Evolutionary conservation across 2,888 invertebrate genomes (phyloP).

Genomic region (Enoplolaimus lenunculus): DNA sequence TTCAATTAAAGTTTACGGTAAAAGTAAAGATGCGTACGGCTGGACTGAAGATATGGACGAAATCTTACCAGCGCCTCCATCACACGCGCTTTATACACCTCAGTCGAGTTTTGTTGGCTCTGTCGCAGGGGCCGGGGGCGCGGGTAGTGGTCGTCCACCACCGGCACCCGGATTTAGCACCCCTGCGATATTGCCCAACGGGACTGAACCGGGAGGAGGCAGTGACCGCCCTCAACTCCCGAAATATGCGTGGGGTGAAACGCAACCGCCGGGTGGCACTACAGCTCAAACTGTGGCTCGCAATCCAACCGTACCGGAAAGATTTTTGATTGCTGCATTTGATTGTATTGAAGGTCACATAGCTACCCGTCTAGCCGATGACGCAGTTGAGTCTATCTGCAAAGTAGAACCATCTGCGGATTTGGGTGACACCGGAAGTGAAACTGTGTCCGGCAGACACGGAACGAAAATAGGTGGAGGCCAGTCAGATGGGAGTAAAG

Average conservation of each 20-base stretch:
- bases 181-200: neutral
- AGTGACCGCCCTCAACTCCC: neutral
- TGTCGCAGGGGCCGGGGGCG: neutral
- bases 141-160: neutral
- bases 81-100: neutral
- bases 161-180: neutral
- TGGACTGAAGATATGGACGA: constrained; percentile 94
- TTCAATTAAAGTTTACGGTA: constrained; percentile 76
- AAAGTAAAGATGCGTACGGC: constrained; percentile 83
- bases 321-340: neutral
- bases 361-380: neutral
- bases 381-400: neutral
- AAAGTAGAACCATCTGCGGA: no score
- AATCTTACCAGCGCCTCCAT: neutral
- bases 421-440: no score
- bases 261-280: neutral
- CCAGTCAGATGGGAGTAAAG: neutral
- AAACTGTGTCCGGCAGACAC: no score
- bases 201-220: neutral
- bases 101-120: neutral
- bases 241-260: constrained; percentile 15
- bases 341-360: neutral
- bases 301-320: neutral
- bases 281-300: no score
- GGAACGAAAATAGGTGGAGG: no score